Evolutionary conservation across 2,888 invertebrate species (phyloP).

Genomic region (Eustalomyia histrio): DNA sequence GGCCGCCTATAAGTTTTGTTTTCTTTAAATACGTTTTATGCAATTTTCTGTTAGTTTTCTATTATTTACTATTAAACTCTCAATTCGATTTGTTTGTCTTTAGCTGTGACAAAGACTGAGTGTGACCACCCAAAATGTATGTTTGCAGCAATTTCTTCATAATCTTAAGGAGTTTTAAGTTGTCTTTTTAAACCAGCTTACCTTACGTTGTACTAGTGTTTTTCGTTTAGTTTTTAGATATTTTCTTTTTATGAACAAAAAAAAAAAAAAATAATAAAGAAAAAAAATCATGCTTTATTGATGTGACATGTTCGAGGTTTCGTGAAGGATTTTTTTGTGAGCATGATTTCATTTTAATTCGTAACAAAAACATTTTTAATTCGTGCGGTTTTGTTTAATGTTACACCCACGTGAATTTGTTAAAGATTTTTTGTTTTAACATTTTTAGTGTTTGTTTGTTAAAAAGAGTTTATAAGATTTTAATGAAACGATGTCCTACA

Average conservation of each 20-base stretch:
- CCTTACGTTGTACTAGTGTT: conserved; percentile 15
- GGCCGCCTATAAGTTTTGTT: conserved; percentile 59
- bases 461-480: not conserved
- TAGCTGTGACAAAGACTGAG: conserved; percentile 65
- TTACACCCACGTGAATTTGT: conserved; percentile 58
- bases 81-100: conserved; percentile 54
- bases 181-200: conserved; percentile 15
- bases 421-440: not conserved
- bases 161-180: conserved; percentile 26
- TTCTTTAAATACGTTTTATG: conserved; percentile 44
- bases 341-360: conserved; percentile 60
- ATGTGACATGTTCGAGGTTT: conserved; percentile 64
- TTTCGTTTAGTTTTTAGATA: conserved; percentile 12
- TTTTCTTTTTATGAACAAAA: conserved; percentile 39
- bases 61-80: conserved; percentile 34
- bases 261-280: conserved; percentile 16
- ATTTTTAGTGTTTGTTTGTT: not conserved
- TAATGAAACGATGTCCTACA: conserved; percentile 53
- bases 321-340: conserved; percentile 58
- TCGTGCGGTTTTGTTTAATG: conserved; percentile 65
- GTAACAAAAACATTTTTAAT: conserved; percentile 63
- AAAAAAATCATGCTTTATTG: conserved; percentile 58
- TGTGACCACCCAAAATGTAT: conserved; percentile 67
- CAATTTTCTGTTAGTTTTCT: conserved; percentile 16
- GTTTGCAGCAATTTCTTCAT: conserved; percentile 51